These are phyloP conservation scores for Cerceris ruficornis DNA, from an alignment of 2,888 invertebrate genomes.

Conservation along the genomic window DNA sequence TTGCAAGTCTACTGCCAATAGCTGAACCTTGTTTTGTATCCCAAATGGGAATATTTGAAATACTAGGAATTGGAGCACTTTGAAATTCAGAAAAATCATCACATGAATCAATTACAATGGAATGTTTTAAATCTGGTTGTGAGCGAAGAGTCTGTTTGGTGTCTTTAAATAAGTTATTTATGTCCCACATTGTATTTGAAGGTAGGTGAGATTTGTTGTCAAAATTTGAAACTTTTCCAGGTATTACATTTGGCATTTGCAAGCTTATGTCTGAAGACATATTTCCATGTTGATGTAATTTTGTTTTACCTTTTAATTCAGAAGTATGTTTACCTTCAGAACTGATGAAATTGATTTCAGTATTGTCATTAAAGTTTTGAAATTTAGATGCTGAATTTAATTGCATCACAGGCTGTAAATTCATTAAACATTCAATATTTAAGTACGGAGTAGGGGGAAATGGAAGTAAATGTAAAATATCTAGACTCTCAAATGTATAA, in stretches of 20 bases:
- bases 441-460: constrained; percentile 80
- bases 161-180: constrained; percentile 43
- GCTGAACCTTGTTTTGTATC: constrained; percentile 79
- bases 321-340: constrained; percentile 48
- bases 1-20: constrained; percentile 82
- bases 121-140: constrained; percentile 43
- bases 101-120: constrained; percentile 28
- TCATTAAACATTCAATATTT: constrained; percentile 70
- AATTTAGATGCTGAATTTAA: constrained; percentile 36
- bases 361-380: constrained; percentile 43
- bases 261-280: constrained; percentile 39
- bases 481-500: constrained; percentile 76
- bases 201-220: constrained; percentile 41
- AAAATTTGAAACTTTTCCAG: constrained; percentile 41
- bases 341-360: constrained; percentile 63
- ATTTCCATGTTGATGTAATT: constrained; percentile 29
- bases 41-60: constrained; percentile 71
- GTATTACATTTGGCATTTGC: constrained; percentile 29
- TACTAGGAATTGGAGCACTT: constrained; percentile 74
- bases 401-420: constrained; percentile 52
- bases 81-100: constrained; percentile 83
- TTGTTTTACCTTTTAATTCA: constrained; percentile 48
- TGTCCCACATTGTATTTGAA: constrained; percentile 33
- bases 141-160: constrained; percentile 28
- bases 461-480: constrained; percentile 76